These are phyloP conservation scores for Pseudotriccus pelzelni DNA, from an alignment of 2,797 vertebrate species.

Conservation along the genomic window DNA sequence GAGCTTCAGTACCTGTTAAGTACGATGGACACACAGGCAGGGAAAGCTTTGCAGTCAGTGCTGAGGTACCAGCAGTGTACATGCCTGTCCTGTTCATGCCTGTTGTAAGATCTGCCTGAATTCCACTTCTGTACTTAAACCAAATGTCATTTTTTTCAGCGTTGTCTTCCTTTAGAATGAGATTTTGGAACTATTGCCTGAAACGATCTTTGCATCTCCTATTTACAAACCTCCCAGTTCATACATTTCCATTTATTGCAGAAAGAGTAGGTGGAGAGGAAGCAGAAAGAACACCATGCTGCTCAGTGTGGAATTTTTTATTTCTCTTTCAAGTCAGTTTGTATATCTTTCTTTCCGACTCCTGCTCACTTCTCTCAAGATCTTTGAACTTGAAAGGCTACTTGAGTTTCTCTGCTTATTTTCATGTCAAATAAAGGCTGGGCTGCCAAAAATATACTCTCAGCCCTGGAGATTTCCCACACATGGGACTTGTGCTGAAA, in stretches of 20 bases:
- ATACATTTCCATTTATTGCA: constrained; percentile 1
- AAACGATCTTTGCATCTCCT: background rate
- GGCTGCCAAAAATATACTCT: background rate
- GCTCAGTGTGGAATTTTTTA: background rate
- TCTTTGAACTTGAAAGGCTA: constrained; percentile 2
- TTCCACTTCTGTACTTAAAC: background rate
- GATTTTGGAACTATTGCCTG: background rate
- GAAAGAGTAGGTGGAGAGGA: background rate
- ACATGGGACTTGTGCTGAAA: background rate
- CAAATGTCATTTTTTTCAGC: background rate
- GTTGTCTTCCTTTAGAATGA: background rate
- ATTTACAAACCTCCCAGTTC: background rate
- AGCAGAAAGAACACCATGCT: background rate
- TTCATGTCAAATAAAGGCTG: background rate
- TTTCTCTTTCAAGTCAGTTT: constrained; percentile 47
- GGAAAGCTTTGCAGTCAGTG: background rate
- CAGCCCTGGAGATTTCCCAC: background rate
- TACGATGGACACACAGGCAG: no score
- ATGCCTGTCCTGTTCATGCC: background rate
- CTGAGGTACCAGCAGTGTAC: background rate
- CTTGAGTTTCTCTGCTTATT: constrained; percentile 41
- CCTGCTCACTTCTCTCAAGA: constrained; percentile 29
- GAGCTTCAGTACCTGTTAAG: background rate
- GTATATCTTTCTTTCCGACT: constrained; percentile 17
- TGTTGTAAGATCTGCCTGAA: background rate